Percentiles rank a stretch among this genome's conserved stretches.
Conservation (phyloP, 2,113 vertebrate species). For the Tonatia bakeri region DNA sequence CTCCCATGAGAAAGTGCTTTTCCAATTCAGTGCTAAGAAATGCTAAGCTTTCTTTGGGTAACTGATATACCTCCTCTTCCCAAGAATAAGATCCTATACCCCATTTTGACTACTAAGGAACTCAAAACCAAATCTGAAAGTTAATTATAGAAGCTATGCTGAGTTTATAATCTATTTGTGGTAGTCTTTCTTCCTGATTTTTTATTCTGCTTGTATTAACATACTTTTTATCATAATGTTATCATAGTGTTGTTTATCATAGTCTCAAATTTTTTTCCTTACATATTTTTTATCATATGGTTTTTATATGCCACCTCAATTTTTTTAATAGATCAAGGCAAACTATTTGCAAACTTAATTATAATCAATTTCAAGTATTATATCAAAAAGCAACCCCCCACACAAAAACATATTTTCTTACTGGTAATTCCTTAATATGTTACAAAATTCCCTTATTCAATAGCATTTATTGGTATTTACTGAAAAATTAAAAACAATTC, state of each 20-base stretch:
- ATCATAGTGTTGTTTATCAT: not conserved
- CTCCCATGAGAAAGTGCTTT: conserved; percentile 24
- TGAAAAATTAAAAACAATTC: conserved; percentile 35
- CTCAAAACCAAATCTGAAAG: conserved; percentile 26
- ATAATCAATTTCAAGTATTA: not conserved
- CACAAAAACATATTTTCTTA: not conserved
- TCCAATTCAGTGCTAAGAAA: conserved; percentile 42
- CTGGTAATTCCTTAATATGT: conserved; percentile 21
- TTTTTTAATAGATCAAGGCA: not conserved
- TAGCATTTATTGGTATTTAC: conserved; percentile 25
- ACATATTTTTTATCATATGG: conserved; percentile 16
- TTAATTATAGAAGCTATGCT: conserved; percentile 39
- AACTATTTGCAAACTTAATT: conserved; percentile 33
- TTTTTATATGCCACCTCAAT: not conserved
- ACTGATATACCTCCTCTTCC: not conserved
- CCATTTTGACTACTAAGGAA: conserved; percentile 19
- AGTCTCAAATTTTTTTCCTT: not conserved
- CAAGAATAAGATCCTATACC: not conserved
- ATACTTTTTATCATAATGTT: conserved; percentile 29
- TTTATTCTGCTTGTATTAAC: not conserved
- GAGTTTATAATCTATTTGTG: conserved; percentile 12
- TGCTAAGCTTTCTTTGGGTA: not conserved
- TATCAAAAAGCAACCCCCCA: not conserved
- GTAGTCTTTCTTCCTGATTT: not conserved
- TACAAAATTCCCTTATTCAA: conserved; percentile 18